Evolutionary conservation across 2,888 invertebrate species (phyloP), one percentile per base, ranked within the genome.

Genomic region (Eretmocerus hayati): DNA sequence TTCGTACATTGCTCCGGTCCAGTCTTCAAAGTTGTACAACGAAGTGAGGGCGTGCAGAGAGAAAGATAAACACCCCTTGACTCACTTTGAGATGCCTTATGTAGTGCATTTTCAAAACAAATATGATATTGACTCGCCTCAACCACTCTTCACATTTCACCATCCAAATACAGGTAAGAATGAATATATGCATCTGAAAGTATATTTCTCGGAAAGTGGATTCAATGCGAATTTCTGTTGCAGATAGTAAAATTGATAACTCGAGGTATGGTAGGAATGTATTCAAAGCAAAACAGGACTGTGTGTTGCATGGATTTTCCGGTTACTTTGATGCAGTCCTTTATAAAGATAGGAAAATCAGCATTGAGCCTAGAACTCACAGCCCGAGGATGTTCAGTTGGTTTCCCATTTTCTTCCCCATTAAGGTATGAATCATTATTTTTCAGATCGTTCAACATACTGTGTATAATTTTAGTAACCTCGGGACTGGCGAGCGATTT

Each of bases 321-420:
- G 99, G 99, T 5, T 99, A 92, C 71, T 99, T 99, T 74, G 89
- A 94, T 65, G 84, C 92, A 33, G 75, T 81, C 19, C 76, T 99
- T 15, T 96, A 89, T 72, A 87, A 86, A 54, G 82, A 90, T 62
- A 81, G 94, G 47, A 81, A 74, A 60, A 75, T 99, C 40, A 96
- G 96, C 70, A 96, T 92, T 62, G 83, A 88, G 61, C 96, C 97
- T 2, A 77, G 81, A 38, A 89, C 89, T 1, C 90, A 92, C 68
- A 91, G 94, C 18, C 78, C 80, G 1, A 90, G 90, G 59, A 92
- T 99, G 92, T 88, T 93, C 63, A 93, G 93, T 54, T 99, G 99
- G 99, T 99, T 97, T 71, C 95, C 97, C 5, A 89, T 95, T 56
- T 88, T 88, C 61, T 93, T 97, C 66, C 96, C 97, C 8, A 80